A percentile compares a stretch with the other conserved stretches of the same genome.
Conservation (phyloP, 2,888 invertebrate genomes). For the Scaptomyza flava region DNA sequence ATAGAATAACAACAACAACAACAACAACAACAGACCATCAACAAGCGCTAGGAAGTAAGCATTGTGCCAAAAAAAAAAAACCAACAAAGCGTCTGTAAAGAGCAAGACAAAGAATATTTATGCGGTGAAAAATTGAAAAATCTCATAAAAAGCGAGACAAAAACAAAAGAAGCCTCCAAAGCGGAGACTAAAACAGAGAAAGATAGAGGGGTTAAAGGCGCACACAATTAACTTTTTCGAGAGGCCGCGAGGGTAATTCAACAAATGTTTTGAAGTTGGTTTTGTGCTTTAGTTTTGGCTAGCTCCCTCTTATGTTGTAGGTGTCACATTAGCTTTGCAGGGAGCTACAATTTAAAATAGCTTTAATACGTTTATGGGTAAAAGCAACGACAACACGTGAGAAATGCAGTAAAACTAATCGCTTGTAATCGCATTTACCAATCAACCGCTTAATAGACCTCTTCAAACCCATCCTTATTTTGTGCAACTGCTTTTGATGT, state of each 20-base stretch:
- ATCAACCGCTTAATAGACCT: background rate
- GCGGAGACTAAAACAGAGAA: slow-evolving; percentile 1
- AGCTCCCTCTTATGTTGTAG: slow-evolving; percentile 3
- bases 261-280: slow-evolving; percentile 61
- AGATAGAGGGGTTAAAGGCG: slow-evolving; percentile 27
- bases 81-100: slow-evolving; percentile 24
- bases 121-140: slow-evolving; percentile 55
- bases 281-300: slow-evolving; percentile 12
- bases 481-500: slow-evolving; percentile 25
- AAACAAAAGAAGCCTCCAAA: slow-evolving; percentile 36
- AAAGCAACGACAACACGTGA: slow-evolving; percentile 2
- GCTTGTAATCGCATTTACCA: slow-evolving; percentile 68
- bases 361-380: slow-evolving; percentile 68
- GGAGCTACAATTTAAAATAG: slow-evolving; percentile 35
- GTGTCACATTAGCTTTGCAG: slow-evolving; percentile 20
- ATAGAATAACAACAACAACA: slow-evolving; percentile 15
- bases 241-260: slow-evolving; percentile 33
- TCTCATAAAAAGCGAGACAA: slow-evolving; percentile 27
- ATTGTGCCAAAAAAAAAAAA: slow-evolving; percentile 35
- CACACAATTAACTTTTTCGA: slow-evolving; percentile 70
- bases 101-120: slow-evolving; percentile 44
- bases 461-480: background rate
- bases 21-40: slow-evolving; percentile 21
- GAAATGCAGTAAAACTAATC: slow-evolving; percentile 67
- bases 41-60: slow-evolving; percentile 32